phyloP scores from a whole-genome alignment of 2,888 invertebrate genomes.

The Tenthredo livida region DNA sequence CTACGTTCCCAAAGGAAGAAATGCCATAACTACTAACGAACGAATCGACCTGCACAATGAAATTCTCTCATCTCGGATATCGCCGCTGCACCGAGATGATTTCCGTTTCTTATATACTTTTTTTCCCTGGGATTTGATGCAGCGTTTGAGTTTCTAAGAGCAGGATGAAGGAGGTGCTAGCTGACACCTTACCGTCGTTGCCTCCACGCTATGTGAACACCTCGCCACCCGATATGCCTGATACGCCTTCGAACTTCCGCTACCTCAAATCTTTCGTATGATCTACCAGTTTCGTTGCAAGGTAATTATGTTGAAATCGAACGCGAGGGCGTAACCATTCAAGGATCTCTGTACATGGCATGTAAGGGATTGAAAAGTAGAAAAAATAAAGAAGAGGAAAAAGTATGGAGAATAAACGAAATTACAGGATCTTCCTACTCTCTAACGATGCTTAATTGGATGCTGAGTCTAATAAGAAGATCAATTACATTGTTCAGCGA shows the following conservation, averaged over 20 bases:
- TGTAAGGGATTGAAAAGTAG: background rate
- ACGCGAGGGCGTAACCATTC: conserved; percentile 34
- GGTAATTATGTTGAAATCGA: conserved; percentile 48
- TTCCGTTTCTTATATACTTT: conserved; percentile 40
- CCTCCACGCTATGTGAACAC: conserved; percentile 50
- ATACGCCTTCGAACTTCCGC: conserved; percentile 52
- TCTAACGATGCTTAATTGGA: conserved; percentile 8
- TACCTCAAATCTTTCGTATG: conserved; percentile 41
- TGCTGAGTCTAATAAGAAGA: background rate
- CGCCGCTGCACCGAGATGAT: conserved; percentile 30
- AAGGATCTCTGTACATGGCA: background rate
- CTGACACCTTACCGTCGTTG: conserved; percentile 46
- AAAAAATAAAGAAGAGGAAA: background rate
- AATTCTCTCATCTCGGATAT: conserved; percentile 51
- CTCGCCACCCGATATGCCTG: conserved; percentile 49
- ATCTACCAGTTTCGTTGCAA: conserved; percentile 43
- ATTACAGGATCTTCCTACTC: background rate
- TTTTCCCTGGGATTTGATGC: conserved; percentile 13
- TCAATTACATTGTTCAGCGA: background rate
- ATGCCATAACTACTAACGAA: conserved; percentile 37
- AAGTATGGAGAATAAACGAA: background rate
- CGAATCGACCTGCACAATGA: conserved; percentile 51
- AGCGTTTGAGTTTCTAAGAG: conserved; percentile 50
- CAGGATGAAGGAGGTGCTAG: conserved; percentile 52
- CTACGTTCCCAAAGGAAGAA: conserved; percentile 16